Base-by-base conservation (phyloP, 2,888 invertebrate genomes). In the Tipula unca region DNA sequence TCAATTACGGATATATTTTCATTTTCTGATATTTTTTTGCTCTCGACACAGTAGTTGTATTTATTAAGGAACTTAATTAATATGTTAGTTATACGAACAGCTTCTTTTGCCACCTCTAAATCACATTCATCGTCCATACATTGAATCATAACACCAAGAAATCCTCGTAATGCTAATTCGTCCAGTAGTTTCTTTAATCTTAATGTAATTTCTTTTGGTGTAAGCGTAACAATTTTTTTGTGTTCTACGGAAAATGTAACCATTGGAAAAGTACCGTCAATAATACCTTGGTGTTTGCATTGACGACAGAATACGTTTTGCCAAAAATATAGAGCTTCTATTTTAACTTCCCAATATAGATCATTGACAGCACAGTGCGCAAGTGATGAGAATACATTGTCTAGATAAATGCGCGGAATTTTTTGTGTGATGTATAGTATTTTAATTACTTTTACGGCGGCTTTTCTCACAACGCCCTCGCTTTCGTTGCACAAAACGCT, bases 311-410 rank as follows among this genome's bases (percentile, higher is more conserved):
- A 94, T 29, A 95, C 94, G 13, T 92, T 91, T 86, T 92, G 92
- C 96, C 96, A 96, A 88, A 95, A 96, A 86, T 92, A 91, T 0
- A 96, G 89, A 0, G 95, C 94, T 86, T 93, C 93, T 0, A 94
- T 91, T 90, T 96, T 95, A 0, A 96, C 96, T 89, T 96, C 96
- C 96, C 96, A 96, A 88, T 96, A 95, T 86, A 96, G 92, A 89
- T 96, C 96, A 10, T 92, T 91, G 0, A 94, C 92, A 0, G 94
- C 94, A 0, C 95, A 93, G 14, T 93, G 92, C 0, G 93, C 92
- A 93, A 96, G 94, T 3, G 94, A 92, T 35, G 93, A 92, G 88
- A 93, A 94, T 3, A 96, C 90, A 0, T 90, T 89, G 42, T 92
- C 91, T 87, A 93, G 92, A 87, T 93, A 92, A 8, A 90, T 89